Evolutionary conservation across 2,113 vertebrate genomes (phyloP).

Genomic region (Paratilapia polleni): DNA sequence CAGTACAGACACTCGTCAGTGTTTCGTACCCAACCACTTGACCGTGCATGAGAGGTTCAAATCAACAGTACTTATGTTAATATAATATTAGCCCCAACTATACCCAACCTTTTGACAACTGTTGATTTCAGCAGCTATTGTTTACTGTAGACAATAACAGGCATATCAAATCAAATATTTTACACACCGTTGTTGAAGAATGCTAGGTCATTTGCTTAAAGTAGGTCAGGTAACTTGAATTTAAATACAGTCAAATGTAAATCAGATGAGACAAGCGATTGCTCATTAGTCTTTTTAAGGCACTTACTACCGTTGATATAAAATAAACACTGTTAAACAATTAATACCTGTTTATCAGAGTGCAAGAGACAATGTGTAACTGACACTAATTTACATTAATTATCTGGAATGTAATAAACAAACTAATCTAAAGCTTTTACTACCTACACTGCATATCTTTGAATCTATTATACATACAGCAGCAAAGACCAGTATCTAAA

Average conservation of each 20-base stretch:
- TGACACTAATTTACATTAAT: conserved; percentile 31
- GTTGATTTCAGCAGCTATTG: neutral
- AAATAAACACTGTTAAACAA: conserved; percentile 28
- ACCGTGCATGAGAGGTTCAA: conserved; percentile 12
- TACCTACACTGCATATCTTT: neutral
- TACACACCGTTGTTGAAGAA: neutral
- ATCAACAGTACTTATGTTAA: conserved; percentile 15
- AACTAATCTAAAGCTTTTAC: conserved; percentile 26
- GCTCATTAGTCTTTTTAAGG: conserved; percentile 21
- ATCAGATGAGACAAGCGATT: conserved; percentile 4
- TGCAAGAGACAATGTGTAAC: conserved; percentile 19
- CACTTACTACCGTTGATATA: conserved; percentile 15
- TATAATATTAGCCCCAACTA: neutral
- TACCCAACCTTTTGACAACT: neutral
- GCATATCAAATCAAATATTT: neutral
- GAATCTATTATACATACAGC: conserved; percentile 4
- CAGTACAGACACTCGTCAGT: neutral
- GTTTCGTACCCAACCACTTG: conserved; percentile 9
- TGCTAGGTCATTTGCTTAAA: neutral
- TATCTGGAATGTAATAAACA: conserved; percentile 8
- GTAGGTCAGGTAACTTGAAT: neutral
- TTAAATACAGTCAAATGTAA: neutral
- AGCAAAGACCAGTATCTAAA: neutral
- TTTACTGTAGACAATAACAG: neutral
- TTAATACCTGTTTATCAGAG: conserved; percentile 26